Base-by-base conservation (phyloP, 2,888 invertebrate species). In the Rhagium mordax region DNA sequence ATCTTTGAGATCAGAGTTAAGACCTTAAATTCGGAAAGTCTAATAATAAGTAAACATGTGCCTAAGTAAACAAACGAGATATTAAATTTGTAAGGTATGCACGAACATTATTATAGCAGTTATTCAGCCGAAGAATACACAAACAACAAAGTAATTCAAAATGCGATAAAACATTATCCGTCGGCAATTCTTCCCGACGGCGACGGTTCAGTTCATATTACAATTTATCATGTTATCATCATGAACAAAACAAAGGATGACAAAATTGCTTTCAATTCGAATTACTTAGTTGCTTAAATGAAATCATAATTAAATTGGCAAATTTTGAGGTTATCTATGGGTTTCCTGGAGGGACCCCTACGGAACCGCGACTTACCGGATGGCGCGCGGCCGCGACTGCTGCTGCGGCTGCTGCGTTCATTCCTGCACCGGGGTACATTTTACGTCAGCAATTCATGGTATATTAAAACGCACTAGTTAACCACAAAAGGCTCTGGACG, bases 381-480 rank as follows among this genome's bases (percentile, higher is more conserved):
- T 95, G 95, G 89, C 95, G 92, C 80, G 95, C 94, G 89, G 94
- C 94, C 89, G 94, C 94, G 87, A 93, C 95, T 87, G 94, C 95
- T 86, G 94, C 94, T 87, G 94, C 94, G 88, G 94, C 94, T 89
- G 94, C 94, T 89, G 94, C 94, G 90, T 94, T 95, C 93, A 94
- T 95, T 90, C 94, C 94, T 90, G 94, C 93, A 90, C 93, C 94
- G 81, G 94, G 94, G 92, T 94, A 95, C 95, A 95, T 95, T 89
- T 91, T 91, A 84, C 84, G 87, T 88, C 87, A 87, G 82, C 85
- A 87, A 83, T 82, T 84, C 87, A 87, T 87, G 78, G 80, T 82
- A 82, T 79, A 78, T 74, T 71, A 71, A 66, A 74, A 73, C 51
- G 72, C 78, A 75, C 77, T 64, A 64, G 68, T 60, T 24, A 75